phyloP scores from a whole-genome alignment of 2,888 invertebrate genomes.

The Polyommatus icarus region DNA sequence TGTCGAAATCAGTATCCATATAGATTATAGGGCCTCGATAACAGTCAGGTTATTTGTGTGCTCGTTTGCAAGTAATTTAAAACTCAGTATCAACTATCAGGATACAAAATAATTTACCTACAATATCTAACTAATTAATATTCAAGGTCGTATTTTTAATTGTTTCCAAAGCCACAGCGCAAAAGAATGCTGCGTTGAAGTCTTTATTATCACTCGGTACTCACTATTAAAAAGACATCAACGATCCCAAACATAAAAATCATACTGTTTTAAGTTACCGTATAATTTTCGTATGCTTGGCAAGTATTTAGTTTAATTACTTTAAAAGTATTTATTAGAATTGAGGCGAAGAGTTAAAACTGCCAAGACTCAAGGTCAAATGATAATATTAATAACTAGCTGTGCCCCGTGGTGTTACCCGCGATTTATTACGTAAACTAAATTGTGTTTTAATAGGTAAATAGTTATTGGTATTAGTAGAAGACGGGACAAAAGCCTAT shows the following conservation, averaged over 20 bases:
- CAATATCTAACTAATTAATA: not conserved
- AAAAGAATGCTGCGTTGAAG: conserved; percentile 54
- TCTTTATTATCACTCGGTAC: conserved; percentile 54
- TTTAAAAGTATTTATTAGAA: not conserved
- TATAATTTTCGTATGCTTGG: not conserved
- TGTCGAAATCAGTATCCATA: not conserved
- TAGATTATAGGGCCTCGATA: not conserved
- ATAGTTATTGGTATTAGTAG: too few species aligned
- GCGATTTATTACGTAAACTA: too few species aligned
- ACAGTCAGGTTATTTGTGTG: not conserved
- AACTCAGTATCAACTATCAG: not conserved
- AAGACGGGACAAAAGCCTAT: too few species aligned
- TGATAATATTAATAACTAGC: too few species aligned
- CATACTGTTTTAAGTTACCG: not conserved
- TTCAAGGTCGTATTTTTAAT: not conserved
- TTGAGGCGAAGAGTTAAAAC: not conserved
- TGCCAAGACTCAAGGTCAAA: not conserved
- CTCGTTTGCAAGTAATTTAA: not conserved
- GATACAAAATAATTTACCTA: not conserved
- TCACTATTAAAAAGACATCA: conserved; percentile 61
- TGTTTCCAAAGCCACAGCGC: not conserved
- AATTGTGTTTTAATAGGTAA: too few species aligned
- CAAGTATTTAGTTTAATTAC: not conserved
- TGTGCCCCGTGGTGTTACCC: too few species aligned
- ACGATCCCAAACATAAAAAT: conserved; percentile 45